Conservation (phyloP, 2,888 invertebrate genomes). For the Aromia moschata region DNA sequence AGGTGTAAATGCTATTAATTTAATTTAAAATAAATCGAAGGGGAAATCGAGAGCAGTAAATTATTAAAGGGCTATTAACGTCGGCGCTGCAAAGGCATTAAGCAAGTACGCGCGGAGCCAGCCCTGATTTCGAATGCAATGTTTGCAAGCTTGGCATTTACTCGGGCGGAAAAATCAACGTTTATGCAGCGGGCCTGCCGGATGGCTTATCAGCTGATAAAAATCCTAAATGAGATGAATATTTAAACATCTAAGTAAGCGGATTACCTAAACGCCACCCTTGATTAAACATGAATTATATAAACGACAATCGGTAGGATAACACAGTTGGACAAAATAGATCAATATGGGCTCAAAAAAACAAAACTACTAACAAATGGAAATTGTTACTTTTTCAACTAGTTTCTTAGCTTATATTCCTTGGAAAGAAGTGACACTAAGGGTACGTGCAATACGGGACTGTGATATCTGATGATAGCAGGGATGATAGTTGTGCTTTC, state of each 20-base stretch:
- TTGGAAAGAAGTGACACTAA: too few relatives aligned
- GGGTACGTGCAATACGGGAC: too few relatives aligned
- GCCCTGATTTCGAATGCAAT: slow-evolving; percentile 23
- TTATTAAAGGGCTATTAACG: slow-evolving; percentile 28
- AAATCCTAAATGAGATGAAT: slow-evolving; percentile 8
- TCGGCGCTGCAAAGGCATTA: slow-evolving; percentile 18
- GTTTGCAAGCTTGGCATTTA: slow-evolving; percentile 18
- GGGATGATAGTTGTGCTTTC: too few relatives aligned
- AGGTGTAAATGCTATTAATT: slow-evolving; percentile 24
- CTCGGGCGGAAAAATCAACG: slow-evolving; percentile 13
- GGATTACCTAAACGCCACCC: neutral
- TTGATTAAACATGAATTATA: slow-evolving; percentile 1
- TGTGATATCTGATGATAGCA: too few relatives aligned
- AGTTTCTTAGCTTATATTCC: too few relatives aligned
- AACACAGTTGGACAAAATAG: too few relatives aligned
- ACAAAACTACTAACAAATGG: too few relatives aligned
- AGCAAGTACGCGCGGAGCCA: neutral
- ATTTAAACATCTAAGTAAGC: neutral
- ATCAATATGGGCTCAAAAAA: too few relatives aligned
- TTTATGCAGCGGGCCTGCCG: slow-evolving; percentile 4
- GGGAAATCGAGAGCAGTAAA: slow-evolving; percentile 25
- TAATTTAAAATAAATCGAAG: slow-evolving; percentile 26
- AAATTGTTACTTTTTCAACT: too few relatives aligned
- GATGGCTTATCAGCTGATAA: slow-evolving; percentile 1
- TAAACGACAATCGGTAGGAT: too few relatives aligned